phyloP scores from a whole-genome alignment of 2,888 invertebrate species.

The Spisula solida region DNA sequence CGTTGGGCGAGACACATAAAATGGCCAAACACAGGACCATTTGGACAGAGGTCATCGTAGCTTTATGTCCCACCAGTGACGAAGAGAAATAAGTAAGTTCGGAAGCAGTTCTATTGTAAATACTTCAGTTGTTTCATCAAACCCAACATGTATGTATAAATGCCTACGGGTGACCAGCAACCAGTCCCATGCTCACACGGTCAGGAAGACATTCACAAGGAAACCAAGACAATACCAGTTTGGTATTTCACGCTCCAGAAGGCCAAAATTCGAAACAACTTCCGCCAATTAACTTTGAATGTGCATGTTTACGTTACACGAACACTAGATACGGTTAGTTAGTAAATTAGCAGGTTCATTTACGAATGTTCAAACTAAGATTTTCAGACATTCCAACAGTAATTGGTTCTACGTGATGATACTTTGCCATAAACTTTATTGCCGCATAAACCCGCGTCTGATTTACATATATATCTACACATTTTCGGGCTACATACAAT shows the following conservation, averaged over 20 bases:
- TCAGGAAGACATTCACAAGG: too few relatives aligned
- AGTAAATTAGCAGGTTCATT: not conserved
- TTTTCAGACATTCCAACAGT: slow-evolving; percentile 5
- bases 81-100: too few relatives aligned
- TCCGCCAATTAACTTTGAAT: not conserved
- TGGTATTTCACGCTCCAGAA: not conserved
- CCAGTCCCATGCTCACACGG: too few relatives aligned
- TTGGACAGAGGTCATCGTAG: too few relatives aligned
- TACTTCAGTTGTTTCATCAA: too few relatives aligned
- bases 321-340: slow-evolving; percentile 16
- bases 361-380: not conserved
- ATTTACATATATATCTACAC: slow-evolving; percentile 11
- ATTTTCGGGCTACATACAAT: not conserved
- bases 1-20: too few relatives aligned
- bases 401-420: slow-evolving; percentile 7
- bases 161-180: too few relatives aligned
- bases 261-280: not conserved
- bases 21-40: too few relatives aligned
- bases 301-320: not conserved
- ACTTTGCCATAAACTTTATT: not conserved
- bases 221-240: not conserved
- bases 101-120: too few relatives aligned
- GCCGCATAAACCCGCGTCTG: not conserved
- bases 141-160: too few relatives aligned
- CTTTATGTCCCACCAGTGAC: too few relatives aligned